Percentiles rank a stretch among this genome's conserved stretches.
Evolutionary conservation across 2,888 invertebrate species (phyloP).

Genomic region (Phengaris arion): DNA sequence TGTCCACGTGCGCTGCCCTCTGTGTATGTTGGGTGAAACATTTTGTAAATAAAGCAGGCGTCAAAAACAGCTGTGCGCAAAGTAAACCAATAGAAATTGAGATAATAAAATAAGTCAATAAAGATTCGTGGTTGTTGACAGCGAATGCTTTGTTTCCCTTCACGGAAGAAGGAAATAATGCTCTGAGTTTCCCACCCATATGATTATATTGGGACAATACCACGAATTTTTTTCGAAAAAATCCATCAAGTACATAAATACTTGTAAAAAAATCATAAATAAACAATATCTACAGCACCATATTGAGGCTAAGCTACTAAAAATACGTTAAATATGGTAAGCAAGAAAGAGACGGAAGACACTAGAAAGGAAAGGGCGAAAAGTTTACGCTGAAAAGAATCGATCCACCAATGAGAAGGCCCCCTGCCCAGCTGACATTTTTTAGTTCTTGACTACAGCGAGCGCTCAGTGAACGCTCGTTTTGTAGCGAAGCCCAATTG

Average conservation of each 20-base stretch:
- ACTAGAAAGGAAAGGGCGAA: slow-evolving; percentile 31
- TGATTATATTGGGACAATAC: slow-evolving; percentile 48
- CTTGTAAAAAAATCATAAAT: slow-evolving; percentile 59
- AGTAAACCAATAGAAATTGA: slow-evolving; percentile 57
- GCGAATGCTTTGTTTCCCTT: slow-evolving; percentile 58
- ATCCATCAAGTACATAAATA: slow-evolving; percentile 19
- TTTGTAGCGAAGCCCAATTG: slow-evolving; percentile 46
- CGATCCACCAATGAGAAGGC: slow-evolving; percentile 75
- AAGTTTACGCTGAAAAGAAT: slow-evolving; percentile 60
- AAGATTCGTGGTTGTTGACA: slow-evolving; percentile 44
- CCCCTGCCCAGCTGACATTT: slow-evolving; percentile 70
- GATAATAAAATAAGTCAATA: slow-evolving; percentile 55
- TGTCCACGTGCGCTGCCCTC: slow-evolving; percentile 54
- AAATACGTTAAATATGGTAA: not conserved
- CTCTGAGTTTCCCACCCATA: slow-evolving; percentile 47
- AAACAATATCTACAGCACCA: not conserved
- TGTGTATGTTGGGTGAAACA: slow-evolving; percentile 40
- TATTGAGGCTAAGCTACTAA: not conserved
- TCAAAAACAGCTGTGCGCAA: slow-evolving; percentile 74
- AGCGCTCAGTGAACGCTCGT: slow-evolving; percentile 58
- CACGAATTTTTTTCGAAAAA: slow-evolving; percentile 12
- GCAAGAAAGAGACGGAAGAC: slow-evolving; percentile 23
- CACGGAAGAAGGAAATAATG: too few relatives aligned
- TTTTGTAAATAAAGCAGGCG: slow-evolving; percentile 40
- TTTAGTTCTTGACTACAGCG: slow-evolving; percentile 64